Base-by-base conservation (phyloP, 2,888 invertebrate genomes). In the Leucophora obtusa region DNA sequence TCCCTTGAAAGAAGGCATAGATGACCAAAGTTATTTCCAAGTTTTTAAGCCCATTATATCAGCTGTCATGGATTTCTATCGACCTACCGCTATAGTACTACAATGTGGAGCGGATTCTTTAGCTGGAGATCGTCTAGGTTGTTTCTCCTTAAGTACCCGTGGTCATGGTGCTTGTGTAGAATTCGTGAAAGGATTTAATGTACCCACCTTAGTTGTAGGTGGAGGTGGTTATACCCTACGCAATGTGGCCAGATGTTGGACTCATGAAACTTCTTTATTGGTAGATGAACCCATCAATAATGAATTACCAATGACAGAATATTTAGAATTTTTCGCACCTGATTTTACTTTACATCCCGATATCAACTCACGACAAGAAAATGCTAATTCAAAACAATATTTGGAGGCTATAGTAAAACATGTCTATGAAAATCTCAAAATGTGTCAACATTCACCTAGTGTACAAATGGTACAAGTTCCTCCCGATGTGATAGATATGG, bases 31-130 rank as follows among this genome's bases (percentile, higher is more conserved):
- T 84, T 97, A 97, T 88, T 95, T 96, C 53, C 96, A 97, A 92
- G 94, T 98, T 3, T 99, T 99, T 89, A 97, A 98, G 87, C 98
- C 98, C 0, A 95, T 97, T 0, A 97, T 99, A 83, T 94, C 94
- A 0, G 93, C 94, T 83, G 98, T 99, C 0, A 98, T 99, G 95
- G 97, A 98, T 86, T 98, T 96, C 89, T 99, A 97, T 90, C 94
- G 96, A 65, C 99, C 99, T 0, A 97, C 97, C 0, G 98, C 97
- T 0, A 98, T 99, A 85, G 99, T 99, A 0, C 91, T 99, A 14
- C 97, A 98, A 91, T 99, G 99, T 91, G 99, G 99, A 0, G 98
- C 99, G 0, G 99, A 99, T 91, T 99, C 99, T 0, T 91, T 99
- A 43, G 98, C 98, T 0, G 96, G 97, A 54, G 99, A 99, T 90